A percentile compares a stretch with the other conserved stretches of the same genome.
Conservation (phyloP, 2,888 invertebrate species). For the Galeopsomyia nigrocyanea region DNA sequence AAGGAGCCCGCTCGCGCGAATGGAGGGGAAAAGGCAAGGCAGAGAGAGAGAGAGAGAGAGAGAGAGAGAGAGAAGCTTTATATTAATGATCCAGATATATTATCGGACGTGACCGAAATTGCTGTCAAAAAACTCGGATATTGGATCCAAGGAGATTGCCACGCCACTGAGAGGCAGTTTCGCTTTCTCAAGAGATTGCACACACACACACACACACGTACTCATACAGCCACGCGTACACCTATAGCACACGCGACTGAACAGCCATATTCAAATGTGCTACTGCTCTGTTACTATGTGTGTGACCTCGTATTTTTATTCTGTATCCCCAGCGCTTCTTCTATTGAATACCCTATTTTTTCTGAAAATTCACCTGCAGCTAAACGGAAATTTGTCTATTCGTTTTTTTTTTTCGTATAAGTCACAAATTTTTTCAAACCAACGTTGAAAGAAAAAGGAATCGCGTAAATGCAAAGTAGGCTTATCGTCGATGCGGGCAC, state of each 20-base stretch:
- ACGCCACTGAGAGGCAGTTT: conserved; percentile 53
- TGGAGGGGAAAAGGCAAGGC: conserved; percentile 37
- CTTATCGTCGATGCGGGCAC: conserved; percentile 20
- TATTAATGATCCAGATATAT: conserved; percentile 70
- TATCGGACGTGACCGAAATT: conserved; percentile 70
- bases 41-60: conserved; percentile 52
- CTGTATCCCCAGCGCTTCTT: no score
- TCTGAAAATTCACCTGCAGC: no score
- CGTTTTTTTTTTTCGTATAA: no score
- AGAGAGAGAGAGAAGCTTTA: conserved; percentile 65
- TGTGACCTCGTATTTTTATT: no score
- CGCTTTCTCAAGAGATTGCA: conserved; percentile 10
- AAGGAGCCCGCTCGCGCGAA: conserved; percentile 43
- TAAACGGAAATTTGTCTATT: no score
- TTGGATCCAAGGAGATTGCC: conserved; percentile 69
- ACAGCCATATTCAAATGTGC: conserved; percentile 38
- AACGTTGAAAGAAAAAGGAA: not conserved
- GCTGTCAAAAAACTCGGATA: conserved; percentile 70
- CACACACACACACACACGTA: conserved; percentile 9
- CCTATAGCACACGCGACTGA: conserved; percentile 19
- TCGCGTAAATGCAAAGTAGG: not conserved
- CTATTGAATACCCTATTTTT: no score
- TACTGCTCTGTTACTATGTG: not conserved
- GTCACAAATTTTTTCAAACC: no score
- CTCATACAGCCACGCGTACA: not conserved